These are phyloP conservation scores for Atractosteus spatula DNA, from an alignment of 2,113 vertebrate genomes.

Conservation along the genomic window DNA sequence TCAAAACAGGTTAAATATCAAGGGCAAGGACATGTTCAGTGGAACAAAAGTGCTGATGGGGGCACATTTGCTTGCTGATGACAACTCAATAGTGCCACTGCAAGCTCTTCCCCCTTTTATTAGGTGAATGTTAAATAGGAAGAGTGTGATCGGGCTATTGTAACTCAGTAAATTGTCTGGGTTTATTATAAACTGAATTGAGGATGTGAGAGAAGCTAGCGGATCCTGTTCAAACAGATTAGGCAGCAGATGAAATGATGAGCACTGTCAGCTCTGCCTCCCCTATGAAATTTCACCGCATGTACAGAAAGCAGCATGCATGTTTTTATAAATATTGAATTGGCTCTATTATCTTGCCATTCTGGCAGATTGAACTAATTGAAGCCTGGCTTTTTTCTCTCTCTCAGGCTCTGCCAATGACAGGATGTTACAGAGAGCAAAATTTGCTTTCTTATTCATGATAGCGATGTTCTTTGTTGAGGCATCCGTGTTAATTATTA, in stretches of 20 bases:
- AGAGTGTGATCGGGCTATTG: slow-evolving; percentile 14
- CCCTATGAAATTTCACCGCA: neutral
- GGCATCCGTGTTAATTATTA: slow-evolving; percentile 18
- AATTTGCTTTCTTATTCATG: slow-evolving; percentile 9
- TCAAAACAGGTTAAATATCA: too few species aligned
- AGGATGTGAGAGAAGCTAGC: slow-evolving; percentile 29
- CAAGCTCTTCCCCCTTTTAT: neutral
- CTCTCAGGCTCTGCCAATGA: slow-evolving; percentile 19
- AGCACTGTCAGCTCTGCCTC: slow-evolving; percentile 16
- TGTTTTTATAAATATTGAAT: slow-evolving; percentile 34
- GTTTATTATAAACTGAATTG: slow-evolving; percentile 22
- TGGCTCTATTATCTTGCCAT: slow-evolving; percentile 31
- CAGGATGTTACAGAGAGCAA: slow-evolving; percentile 10
- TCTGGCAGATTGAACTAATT: slow-evolving; percentile 43
- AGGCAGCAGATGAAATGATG: slow-evolving; percentile 26
- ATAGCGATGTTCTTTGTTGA: slow-evolving; percentile 5
- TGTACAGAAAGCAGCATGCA: slow-evolving; percentile 7
- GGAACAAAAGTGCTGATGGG: neutral
- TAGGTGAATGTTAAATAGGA: slow-evolving; percentile 13
- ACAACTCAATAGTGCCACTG: neutral
- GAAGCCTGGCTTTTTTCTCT: slow-evolving; percentile 23
- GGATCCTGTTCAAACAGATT: slow-evolving; percentile 32
- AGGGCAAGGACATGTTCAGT: too few species aligned
- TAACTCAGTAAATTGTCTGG: neutral
- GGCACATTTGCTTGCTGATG: neutral